A percentile compares a stretch with the other conserved stretches of the same genome.
phyloP scores from a whole-genome alignment of 2,888 invertebrate genomes.

The Biston betularia region DNA sequence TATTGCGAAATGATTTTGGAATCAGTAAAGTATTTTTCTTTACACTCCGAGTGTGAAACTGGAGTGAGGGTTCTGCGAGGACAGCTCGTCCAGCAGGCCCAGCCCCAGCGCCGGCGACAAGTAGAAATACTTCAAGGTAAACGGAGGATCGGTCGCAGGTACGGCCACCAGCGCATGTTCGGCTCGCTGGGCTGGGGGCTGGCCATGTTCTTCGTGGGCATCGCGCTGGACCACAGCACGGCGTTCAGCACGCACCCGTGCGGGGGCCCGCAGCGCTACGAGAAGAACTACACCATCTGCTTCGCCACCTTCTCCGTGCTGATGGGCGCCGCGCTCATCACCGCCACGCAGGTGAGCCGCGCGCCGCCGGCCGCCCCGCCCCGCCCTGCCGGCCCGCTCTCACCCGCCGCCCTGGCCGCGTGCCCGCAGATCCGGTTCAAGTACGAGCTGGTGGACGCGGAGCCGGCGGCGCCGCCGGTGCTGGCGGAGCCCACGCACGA shows the following conservation, averaged over 20 bases:
- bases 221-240: conserved; percentile 98
- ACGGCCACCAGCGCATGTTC: conserved; percentile 99
- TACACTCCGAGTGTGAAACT: too few relatives aligned
- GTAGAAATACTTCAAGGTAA: too few relatives aligned
- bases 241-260: conserved; percentile 98
- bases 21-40: too few relatives aligned
- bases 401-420: background rate
- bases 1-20: too few relatives aligned
- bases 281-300: conserved; percentile 99
- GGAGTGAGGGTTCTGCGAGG: too few relatives aligned
- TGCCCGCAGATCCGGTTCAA: conserved; percentile 86
- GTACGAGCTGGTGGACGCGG: conserved; percentile 83
- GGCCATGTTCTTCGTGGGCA: conserved; percentile 99
- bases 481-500: conserved; percentile 87
- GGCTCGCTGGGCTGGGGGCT: conserved; percentile 99
- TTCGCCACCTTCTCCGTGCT: conserved; percentile 98
- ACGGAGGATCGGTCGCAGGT: conserved; percentile 70
- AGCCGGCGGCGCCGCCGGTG: conserved; percentile 87
- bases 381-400: conserved; percentile 88
- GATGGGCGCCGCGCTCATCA: conserved; percentile 97
- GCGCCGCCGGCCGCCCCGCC: background rate
- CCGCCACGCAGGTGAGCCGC: conserved; percentile 92
- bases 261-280: conserved; percentile 93
- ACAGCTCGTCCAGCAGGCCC: too few relatives aligned
- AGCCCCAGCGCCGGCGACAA: too few relatives aligned